Evolutionary conservation across 2,113 vertebrate species (phyloP).

Genomic region (Climacteris rufus): DNA sequence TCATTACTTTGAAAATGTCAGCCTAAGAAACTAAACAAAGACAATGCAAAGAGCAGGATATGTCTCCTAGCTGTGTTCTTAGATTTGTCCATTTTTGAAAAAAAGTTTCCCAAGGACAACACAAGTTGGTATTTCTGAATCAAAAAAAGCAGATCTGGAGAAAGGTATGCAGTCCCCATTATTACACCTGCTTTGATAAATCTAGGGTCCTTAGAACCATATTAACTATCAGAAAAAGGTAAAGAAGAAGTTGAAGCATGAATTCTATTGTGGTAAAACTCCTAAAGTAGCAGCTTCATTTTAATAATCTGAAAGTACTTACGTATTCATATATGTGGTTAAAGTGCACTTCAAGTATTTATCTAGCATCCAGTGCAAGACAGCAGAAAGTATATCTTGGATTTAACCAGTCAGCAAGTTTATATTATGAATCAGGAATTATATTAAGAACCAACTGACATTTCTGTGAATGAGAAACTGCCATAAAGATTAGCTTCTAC

Average conservation of each 20-base stretch:
- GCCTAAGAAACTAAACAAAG: not conserved
- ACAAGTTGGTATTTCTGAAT: not conserved
- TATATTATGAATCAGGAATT: not conserved
- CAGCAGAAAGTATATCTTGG: not conserved
- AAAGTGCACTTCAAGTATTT: not conserved
- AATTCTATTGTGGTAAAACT: not conserved
- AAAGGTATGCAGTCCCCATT: not conserved
- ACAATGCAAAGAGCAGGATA: not conserved
- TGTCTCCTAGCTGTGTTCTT: not conserved
- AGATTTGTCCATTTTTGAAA: not conserved
- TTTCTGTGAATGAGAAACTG: not conserved
- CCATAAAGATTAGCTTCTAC: not conserved
- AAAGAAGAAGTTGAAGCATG: not conserved
- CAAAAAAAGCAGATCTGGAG: not conserved
- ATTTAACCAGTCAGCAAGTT: constrained; percentile 18
- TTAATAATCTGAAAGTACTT: constrained; percentile 1
- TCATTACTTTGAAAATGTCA: not conserved
- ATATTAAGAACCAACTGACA: not conserved
- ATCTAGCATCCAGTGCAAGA: not conserved
- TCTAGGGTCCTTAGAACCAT: not conserved
- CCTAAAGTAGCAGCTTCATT: not conserved
- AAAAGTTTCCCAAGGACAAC: not conserved
- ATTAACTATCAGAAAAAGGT: not conserved
- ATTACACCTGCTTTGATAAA: not conserved
- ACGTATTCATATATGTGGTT: not conserved